Conservation (phyloP, 2,113 vertebrate genomes). For the Aphyosemion australe region DNA sequence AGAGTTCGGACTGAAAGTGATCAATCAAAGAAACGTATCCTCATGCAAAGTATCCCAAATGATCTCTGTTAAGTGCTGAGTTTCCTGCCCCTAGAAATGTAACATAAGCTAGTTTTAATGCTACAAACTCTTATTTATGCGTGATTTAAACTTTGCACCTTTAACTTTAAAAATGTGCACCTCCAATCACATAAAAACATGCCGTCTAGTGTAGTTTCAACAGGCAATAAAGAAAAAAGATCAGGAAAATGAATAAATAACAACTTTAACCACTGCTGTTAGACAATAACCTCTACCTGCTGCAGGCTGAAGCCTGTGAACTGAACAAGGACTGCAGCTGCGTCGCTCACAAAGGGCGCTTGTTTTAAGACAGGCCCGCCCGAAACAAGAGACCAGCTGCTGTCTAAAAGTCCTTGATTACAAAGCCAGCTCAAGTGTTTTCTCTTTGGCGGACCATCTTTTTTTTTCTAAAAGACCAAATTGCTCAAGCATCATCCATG, state of each 20-base stretch:
- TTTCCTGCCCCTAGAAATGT: no score
- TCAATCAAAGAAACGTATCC: no score
- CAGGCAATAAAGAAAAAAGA: background rate
- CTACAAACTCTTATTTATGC: no score
- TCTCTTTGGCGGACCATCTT: constrained; percentile 43
- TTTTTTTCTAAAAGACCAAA: constrained; percentile 42
- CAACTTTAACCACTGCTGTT: background rate
- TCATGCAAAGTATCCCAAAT: no score
- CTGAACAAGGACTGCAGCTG: constrained; percentile 38
- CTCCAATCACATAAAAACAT: background rate
- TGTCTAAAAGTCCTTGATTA: constrained; percentile 34
- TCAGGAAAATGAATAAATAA: background rate
- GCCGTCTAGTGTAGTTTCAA: background rate
- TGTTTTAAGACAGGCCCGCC: constrained; percentile 9
- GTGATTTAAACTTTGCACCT: no score
- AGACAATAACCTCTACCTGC: constrained; percentile 1
- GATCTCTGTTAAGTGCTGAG: no score
- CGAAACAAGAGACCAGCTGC: constrained; percentile 59
- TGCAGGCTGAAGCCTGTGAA: constrained; percentile 7
- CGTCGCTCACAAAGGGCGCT: constrained; percentile 26
- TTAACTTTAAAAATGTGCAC: background rate
- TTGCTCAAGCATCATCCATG: constrained; percentile 60
- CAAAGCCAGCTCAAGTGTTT: constrained; percentile 53
- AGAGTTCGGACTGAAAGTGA: no score
- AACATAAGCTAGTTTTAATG: no score